These are phyloP conservation scores for Archocentrus centrarchus DNA, from an alignment of 2,113 vertebrate species.

Conservation along the genomic window DNA sequence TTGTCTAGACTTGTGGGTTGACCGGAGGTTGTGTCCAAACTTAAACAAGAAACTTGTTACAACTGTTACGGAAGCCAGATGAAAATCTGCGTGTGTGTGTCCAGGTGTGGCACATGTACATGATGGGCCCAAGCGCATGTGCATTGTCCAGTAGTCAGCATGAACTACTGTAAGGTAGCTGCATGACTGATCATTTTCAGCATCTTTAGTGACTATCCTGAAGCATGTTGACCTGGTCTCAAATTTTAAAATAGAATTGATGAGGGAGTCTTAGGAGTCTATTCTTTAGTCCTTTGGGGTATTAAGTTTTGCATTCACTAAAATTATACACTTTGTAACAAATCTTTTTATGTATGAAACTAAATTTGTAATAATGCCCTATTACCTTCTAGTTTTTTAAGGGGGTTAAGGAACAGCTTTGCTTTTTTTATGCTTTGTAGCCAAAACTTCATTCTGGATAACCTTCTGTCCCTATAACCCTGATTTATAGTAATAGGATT, in stretches of 20 bases:
- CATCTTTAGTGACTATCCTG: background rate
- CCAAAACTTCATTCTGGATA: background rate
- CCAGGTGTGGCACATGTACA: no score
- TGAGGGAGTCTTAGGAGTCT: background rate
- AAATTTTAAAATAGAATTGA: background rate
- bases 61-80: no score
- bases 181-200: background rate
- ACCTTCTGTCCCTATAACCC: background rate
- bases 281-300: background rate
- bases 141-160: background rate
- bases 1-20: slow-evolving; percentile 21
- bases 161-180: background rate
- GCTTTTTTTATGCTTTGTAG: background rate
- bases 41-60: background rate
- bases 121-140: background rate
- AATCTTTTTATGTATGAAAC: background rate
- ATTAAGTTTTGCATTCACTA: background rate
- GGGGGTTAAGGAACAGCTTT: background rate
- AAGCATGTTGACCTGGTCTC: background rate
- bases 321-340: background rate
- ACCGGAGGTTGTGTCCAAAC: background rate
- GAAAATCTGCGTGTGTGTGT: no score
- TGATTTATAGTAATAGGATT: slow-evolving; percentile 9
- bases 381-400: background rate
- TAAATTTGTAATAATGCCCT: background rate